Base-by-base conservation (phyloP, 2,797 vertebrate species). In the Anableps anableps region DNA sequence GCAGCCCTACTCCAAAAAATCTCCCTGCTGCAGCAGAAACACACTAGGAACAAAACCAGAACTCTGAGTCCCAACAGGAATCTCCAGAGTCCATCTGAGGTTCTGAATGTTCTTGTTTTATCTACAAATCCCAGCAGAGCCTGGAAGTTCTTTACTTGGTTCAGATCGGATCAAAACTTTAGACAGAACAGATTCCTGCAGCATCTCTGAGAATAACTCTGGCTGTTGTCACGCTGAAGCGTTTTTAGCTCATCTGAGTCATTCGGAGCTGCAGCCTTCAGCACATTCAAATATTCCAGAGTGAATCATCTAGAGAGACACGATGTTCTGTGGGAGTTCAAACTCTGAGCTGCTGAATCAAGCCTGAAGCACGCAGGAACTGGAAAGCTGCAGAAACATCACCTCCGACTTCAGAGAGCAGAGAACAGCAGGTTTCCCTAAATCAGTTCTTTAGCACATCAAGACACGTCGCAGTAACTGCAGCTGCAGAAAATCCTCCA, bases 241-340 rank as follows among this genome's bases (percentile, higher is more conserved):
- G 72, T 64, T 62, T 48, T 29, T 0, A 7, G 45, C 51, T 60
- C 0, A 1, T 34, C 16, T 71, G 80, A 88, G 16, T 87, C 72
- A 79, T 26, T 66, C 11, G 1, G 13, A 60, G 5, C 60, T 62
- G 13, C 62, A 64, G 62, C 1, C 62, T 64, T 29, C 58, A 16
- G 58, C 21, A 2, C 31, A 7, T 36, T 36, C 9, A 13, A 36
- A 14, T 16, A 64, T 34, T 45, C 72, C 6, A 21, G 2, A 8
- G 17, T 50, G 80, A 76, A 68, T 78, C 66, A 74, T 71, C 55
- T n/a, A 13, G 72, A 41, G n/a, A 66, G 45, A 31, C 74, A 66
- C 3, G 17, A 80, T 16, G 0, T 11, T 38, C 75, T 38, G 43
- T 79, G 75, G 76, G 73, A 73, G 64, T 0, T 50, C 29, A 38